A percentile compares a stretch with the other conserved stretches of the same genome.
Evolutionary conservation across 2,113 vertebrate species (phyloP).

Genomic region (Ochotona princeps): DNA sequence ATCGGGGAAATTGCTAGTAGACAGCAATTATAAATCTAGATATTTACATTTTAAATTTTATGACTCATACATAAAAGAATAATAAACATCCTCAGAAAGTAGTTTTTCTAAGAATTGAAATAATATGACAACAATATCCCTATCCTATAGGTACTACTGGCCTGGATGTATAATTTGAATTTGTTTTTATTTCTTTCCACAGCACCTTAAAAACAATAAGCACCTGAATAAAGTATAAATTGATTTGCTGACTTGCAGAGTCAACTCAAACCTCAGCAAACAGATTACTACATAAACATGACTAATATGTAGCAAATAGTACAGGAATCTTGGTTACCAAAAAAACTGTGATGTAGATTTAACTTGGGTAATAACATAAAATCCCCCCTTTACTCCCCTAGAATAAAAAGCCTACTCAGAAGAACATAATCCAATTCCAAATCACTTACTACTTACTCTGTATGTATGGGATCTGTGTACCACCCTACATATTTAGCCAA

Average conservation of each 20-base stretch:
- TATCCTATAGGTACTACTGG: background rate
- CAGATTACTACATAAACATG: background rate
- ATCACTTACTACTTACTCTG: background rate
- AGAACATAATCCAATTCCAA: background rate
- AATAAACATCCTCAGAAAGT: background rate
- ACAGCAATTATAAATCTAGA: slow-evolving; percentile 26
- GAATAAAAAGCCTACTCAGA: background rate
- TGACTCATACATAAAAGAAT: background rate
- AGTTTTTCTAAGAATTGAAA: slow-evolving; percentile 27
- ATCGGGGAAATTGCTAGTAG: background rate
- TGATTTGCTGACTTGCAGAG: background rate
- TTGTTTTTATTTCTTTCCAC: background rate
- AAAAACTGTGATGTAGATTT: background rate
- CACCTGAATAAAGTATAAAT: background rate
- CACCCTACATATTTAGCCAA: background rate
- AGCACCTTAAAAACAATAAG: background rate
- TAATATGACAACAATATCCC: background rate
- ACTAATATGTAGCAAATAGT: background rate
- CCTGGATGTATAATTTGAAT: background rate
- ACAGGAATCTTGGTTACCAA: background rate
- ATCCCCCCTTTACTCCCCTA: background rate
- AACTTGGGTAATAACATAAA: background rate
- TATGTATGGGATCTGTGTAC: background rate
- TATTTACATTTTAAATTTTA: slow-evolving; percentile 25
- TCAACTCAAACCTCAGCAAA: background rate